Evolutionary conservation across 2,888 invertebrate genomes (phyloP).

Genomic region (Tenthredo scrophulariae): DNA sequence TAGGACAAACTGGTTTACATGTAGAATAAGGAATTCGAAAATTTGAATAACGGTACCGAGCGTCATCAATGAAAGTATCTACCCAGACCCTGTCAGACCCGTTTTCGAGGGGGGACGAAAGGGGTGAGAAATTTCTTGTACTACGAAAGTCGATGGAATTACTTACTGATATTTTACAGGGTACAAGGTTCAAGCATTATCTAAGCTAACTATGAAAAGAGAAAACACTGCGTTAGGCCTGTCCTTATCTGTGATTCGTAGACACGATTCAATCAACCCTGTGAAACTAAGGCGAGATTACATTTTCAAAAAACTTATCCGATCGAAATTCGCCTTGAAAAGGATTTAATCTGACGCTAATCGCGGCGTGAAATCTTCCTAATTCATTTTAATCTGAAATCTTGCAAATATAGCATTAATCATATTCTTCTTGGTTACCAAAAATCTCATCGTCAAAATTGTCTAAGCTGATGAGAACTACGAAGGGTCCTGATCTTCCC

Average conservation of each 20-base stretch:
- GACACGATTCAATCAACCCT: neutral
- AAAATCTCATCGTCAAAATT: neutral
- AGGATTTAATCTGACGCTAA: no score
- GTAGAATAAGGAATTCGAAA: slow-evolving; percentile 35
- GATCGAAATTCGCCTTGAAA: neutral
- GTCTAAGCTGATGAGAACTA: neutral
- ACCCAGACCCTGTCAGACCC: slow-evolving; percentile 17
- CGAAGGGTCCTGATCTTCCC: neutral
- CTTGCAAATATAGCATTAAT: neutral
- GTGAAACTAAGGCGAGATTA: neutral
- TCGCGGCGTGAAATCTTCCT: neutral
- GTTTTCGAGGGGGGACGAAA: slow-evolving; percentile 6
- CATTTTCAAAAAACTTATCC: neutral
- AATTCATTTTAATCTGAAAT: neutral
- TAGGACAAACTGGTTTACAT: slow-evolving; percentile 24
- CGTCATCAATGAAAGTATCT: slow-evolving; percentile 45
- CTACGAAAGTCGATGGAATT: slow-evolving; percentile 7
- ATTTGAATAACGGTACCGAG: slow-evolving; percentile 40
- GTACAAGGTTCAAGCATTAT: slow-evolving; percentile 1
- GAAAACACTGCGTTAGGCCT: neutral
- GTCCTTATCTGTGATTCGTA: neutral
- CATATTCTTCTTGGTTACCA: neutral
- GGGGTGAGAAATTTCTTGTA: slow-evolving; percentile 3
- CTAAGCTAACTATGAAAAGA: neutral
- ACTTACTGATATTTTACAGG: neutral